Evolutionary conservation across 1,140 invertebrate species (phyloP).

Genomic region (Nephila pilipes): DNA sequence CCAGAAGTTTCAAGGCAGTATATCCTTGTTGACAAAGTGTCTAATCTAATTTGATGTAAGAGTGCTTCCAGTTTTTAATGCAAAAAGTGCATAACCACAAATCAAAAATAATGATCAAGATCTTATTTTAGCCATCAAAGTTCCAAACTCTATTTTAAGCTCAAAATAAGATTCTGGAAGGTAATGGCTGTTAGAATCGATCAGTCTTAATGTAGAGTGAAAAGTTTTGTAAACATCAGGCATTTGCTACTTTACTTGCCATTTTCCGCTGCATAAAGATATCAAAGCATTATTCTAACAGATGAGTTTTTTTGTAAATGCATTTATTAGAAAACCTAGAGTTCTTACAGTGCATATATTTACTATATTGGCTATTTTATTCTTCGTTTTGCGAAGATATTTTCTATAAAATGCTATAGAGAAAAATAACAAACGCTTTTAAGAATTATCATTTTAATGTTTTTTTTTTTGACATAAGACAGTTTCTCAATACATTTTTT

Average conservation of each 20-base stretch:
- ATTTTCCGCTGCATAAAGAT: neutral
- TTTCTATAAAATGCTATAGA: no score
- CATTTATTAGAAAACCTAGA: neutral
- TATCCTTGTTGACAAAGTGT: slow-evolving; percentile 28
- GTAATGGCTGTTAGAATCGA: neutral
- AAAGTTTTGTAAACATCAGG: slow-evolving; percentile 27
- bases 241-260: neutral
- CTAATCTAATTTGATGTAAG: slow-evolving; percentile 40
- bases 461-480: no score
- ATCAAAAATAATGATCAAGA: slow-evolving; percentile 43
- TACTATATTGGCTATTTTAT: neutral
- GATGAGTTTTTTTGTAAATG: neutral
- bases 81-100: slow-evolving; percentile 32
- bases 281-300: neutral
- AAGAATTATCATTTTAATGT: no score
- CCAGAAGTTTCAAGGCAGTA: neutral
- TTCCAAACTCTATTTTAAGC: slow-evolving; percentile 30
- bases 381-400: no score
- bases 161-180: neutral
- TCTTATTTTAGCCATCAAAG: slow-evolving; percentile 45
- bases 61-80: slow-evolving; percentile 27
- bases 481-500: no score
- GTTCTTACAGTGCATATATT: neutral
- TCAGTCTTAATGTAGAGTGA: slow-evolving; percentile 38
- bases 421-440: no score